phyloP scores from a whole-genome alignment of 2,888 invertebrate species.

The Molanna angustata region DNA sequence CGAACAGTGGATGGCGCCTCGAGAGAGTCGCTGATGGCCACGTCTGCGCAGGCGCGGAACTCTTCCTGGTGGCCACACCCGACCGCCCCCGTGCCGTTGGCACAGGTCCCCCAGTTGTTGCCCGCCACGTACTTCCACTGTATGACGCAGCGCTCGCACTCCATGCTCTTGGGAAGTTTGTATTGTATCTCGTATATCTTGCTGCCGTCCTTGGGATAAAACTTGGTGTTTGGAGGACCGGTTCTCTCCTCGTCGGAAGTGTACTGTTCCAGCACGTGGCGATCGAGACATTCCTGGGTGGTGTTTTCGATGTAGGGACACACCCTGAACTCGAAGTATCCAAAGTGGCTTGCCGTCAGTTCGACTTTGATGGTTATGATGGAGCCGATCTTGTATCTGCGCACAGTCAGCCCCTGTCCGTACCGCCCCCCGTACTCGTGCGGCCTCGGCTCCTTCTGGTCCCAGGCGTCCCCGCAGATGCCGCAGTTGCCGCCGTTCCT shows the following conservation, averaged over 20 bases:
- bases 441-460: constrained; percentile 63
- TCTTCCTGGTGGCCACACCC: constrained; percentile 90
- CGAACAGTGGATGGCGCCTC: constrained; percentile 47
- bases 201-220: constrained; percentile 75
- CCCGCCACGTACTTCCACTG: constrained; percentile 89
- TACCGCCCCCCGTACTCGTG: constrained; percentile 84
- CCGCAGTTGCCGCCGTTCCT: constrained; percentile 82
- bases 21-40: constrained; percentile 62
- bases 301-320: constrained; percentile 72
- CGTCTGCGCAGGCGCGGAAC: constrained; percentile 82
- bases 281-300: constrained; percentile 75
- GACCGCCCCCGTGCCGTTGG: constrained; percentile 71
- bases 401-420: constrained; percentile 77
- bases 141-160: constrained; percentile 78
- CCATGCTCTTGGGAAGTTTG: constrained; percentile 59
- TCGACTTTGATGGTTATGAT: constrained; percentile 73
- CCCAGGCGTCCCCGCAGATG: constrained; percentile 84
- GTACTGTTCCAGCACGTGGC: constrained; percentile 61
- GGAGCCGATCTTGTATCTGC: constrained; percentile 69
- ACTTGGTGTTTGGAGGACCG: constrained; percentile 56
- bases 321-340: constrained; percentile 81
- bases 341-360: constrained; percentile 84
- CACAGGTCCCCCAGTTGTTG: constrained; percentile 79
- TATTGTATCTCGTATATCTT: constrained; percentile 76
- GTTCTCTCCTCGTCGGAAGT: constrained; percentile 44